Percentiles rank a stretch among this genome's conserved stretches.
phyloP scores from a whole-genome alignment of 2,797 vertebrate genomes.

The Phataginus tricuspis region DNA sequence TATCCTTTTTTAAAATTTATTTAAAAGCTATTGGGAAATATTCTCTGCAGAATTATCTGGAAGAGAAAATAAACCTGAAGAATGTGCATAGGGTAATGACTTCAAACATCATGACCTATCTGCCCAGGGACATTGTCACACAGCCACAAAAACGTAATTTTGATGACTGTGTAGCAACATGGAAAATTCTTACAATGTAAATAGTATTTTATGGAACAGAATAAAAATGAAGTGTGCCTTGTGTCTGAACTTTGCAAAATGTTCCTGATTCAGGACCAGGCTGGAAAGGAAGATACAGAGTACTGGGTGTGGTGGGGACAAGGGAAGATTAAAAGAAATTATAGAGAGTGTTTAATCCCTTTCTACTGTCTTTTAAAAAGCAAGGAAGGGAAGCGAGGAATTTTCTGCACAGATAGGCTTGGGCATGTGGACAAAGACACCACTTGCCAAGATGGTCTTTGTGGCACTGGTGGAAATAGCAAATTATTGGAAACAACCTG shows the following conservation, averaged over 20 bases:
- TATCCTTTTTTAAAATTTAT: not conserved
- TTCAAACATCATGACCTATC: not conserved
- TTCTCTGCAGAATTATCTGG: not conserved
- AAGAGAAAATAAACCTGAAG: not conserved
- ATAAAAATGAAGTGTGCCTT: not conserved
- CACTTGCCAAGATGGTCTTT: not conserved
- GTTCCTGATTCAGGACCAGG: not conserved
- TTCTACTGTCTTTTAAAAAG: not conserved
- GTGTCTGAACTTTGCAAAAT: not conserved
- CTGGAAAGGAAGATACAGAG: not conserved
- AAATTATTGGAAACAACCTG: not conserved
- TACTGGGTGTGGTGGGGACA: too few relatives aligned
- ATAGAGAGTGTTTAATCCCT: not conserved
- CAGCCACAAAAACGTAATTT: not conserved
- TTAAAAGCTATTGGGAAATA: not conserved
- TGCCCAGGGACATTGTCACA: not conserved
- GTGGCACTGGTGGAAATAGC: not conserved
- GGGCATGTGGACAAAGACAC: not conserved
- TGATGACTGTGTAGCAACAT: not conserved
- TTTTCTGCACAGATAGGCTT: not conserved
- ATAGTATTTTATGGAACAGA: not conserved
- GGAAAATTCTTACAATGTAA: fast-evolving
- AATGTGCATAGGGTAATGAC: not conserved
- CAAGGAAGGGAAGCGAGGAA: not conserved
- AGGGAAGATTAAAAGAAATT: not conserved